Evolutionary conservation across 2,888 invertebrate species (phyloP), one percentile per base, ranked within the genome.

Genomic region (Pandemis heparana): DNA sequence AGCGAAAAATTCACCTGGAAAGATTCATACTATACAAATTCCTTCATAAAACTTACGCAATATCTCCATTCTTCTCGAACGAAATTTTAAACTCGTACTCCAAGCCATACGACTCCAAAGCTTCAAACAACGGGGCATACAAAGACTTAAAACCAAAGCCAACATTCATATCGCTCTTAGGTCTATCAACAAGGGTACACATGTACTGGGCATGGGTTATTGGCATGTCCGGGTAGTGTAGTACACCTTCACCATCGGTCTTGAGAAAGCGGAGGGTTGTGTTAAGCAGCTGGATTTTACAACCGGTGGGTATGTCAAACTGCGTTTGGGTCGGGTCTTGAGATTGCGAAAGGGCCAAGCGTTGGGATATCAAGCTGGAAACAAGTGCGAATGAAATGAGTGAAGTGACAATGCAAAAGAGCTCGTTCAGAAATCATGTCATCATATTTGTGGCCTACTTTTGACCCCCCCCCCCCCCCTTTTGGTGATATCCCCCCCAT

Each of bases 211-310:
- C 82, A 48, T 87, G 83, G 0, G 73, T 61, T 0, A 70, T 16
- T 0, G 77, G 76, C 82, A 90, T 81, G 18, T 82, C 80, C 0
- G 85, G 83, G 71, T 85, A 89, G n/a, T 79, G 71, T 9, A 86
- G 61, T 0, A 48, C 73, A 0, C 76, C 61, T 41, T 75, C 75
- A 16, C 59, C 68, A 5, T 83, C 77, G 18, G 86, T 81, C 71
- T 86, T 86, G 0, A 90, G 73, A 70, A 89, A 91, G n/a, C 79
- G 80, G 0, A 87, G 76, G 0, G 83, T 82, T 0, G 75, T 75
- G 9, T 84, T 82, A 0, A 89, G 75, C 74, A 82, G 83, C 1
- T 79, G 75, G 0, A 78, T 69, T 77, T 85, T 86, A 46, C 85
- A 87, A 10, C 66, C 51, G 0, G 41, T 73, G 6, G 74, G 46